Percentiles rank a stretch among this genome's conserved stretches.
Conservation (phyloP, 2,888 invertebrate species). For the Ophion obscuratus region DNA sequence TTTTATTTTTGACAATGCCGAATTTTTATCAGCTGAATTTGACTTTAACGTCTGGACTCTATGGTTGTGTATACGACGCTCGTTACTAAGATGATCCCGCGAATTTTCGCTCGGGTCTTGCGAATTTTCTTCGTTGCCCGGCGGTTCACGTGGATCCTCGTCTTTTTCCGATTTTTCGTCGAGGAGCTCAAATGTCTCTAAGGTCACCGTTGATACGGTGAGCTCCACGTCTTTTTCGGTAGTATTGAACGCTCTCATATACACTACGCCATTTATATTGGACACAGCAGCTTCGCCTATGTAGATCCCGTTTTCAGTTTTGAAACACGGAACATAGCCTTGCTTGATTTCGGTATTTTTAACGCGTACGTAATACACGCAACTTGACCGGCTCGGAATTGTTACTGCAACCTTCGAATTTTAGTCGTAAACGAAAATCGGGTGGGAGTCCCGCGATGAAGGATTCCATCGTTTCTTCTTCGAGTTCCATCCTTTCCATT, state of each 20-base stretch:
- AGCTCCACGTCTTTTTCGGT: slow-evolving; percentile 31
- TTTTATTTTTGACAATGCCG: background rate
- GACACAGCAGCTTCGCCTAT: slow-evolving; percentile 33
- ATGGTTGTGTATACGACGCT: too few species aligned
- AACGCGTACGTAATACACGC: slow-evolving; percentile 15
- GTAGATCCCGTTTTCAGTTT: background rate
- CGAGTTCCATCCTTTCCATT: too few species aligned
- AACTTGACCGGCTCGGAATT: slow-evolving; percentile 1
- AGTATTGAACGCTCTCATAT: slow-evolving; percentile 25
- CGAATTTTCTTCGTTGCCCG: background rate
- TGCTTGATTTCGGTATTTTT: slow-evolving; percentile 8
- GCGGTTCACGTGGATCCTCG: background rate
- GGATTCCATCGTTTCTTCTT: background rate
- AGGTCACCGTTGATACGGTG: slow-evolving; percentile 35
- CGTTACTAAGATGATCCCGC: background rate
- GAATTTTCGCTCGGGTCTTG: background rate
- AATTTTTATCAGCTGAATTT: background rate
- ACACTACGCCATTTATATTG: slow-evolving; percentile 33
- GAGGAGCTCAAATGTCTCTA: slow-evolving; percentile 31
- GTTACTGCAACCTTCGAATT: slow-evolving; percentile 1
- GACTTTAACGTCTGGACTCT: slow-evolving; percentile 28
- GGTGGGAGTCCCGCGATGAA: background rate
- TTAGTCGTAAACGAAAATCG: background rate
- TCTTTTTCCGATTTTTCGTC: background rate
- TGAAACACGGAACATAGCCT: slow-evolving; percentile 34